Evolutionary conservation across 2,797 vertebrate species (phyloP), one percentile per base, ranked within the genome.

Genomic region (Leptodactylus fallax): DNA sequence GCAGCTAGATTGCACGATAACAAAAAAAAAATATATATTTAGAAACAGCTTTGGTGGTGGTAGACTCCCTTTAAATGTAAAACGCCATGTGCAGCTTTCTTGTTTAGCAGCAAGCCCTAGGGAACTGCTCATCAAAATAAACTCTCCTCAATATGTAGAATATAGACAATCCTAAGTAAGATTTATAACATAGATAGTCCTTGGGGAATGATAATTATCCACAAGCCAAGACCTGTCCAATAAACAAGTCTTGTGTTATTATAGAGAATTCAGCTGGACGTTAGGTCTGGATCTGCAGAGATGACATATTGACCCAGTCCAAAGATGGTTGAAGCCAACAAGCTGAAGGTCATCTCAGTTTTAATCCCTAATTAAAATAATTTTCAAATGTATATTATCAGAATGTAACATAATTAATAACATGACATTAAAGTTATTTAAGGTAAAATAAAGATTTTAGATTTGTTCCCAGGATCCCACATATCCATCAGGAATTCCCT

Each of bases 161-260:
- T n/a, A 76, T 13, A 76, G 72, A 76, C 47, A 51, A 51, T 51
- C 21, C 47, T 49, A 74, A 74, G 71, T 74, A 74, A 74, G 71
- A 74, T 74, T 74, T 74, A 74, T 49, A 49, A 74, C 71, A 74
- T 19, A 74, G 69, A 4, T 58, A 21, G 47, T 53, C 74, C 21
- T 53, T 7, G 12, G 74, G 49, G 74, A 77, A 77, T 77, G 49
- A 53, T 76, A 76, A 51, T 53, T 77, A 53, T 77, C 74, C 74
- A 77, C 74, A 77, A 45, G 47, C 47, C 72, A 76, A n/a, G 49
- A 53, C 49, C 74, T 77, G 74, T 77, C 74, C 74, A 77, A 77
- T 77, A 53, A 77, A 77, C 4, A 77, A 14, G 11, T 23, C 49
- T 53, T 11, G 21, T 77, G 17, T 3, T 19, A 72, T 47, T 17